Base-by-base conservation (phyloP, 2,797 vertebrate species). In the Manis crassicaudata region DNA sequence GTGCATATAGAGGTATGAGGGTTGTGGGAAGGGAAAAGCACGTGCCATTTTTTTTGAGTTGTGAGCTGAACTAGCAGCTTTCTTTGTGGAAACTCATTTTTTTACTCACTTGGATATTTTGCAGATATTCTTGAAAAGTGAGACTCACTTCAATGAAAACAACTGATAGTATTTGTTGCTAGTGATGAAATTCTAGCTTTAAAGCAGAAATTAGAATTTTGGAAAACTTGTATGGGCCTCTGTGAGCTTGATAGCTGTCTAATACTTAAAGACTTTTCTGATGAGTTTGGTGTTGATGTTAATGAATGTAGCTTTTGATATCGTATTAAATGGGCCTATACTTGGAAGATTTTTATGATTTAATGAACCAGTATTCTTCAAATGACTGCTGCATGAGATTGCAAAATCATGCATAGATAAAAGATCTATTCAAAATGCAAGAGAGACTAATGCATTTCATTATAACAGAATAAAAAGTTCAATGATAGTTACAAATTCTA, bases 181-280 rank as follows among this genome's bases (percentile, higher is more conserved):
- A 90, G 32, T 91, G 73, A 50, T 50, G 70, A 40, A 50, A 58
- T 70, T 76, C 58, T 27, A 77, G 54, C 46, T 90, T 90, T 40
- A 63, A 86, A 81, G 54, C 29, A 81, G 40, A 95, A 72, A 80
- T 91, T 35, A 54, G 50, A 88, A 92, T 54, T 91, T 86, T n/a
- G 21, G 65, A 62, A 96, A 76, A 27, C 40, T 35, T 88, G 14
- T 65, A 4, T 88, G 12, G 10, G 58, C 27, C 18, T 54, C 6
- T 67, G 29, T 67, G 58, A 67, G 46, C 13, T 70, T 88, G 62
- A 56, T 60, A 63, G 65, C 52, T 94, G 50, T 14, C 79, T 23
- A 3, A 37, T 46, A 52, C 13, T 46, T 40, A 62, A 83, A 85
- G 52, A 50, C 23, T 46, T 60, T 79, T 88, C 50, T 60, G n/a